Percentiles rank a stretch among this genome's conserved stretches.
Conservation (phyloP, 2,888 invertebrate species). For the Dendrolimus pini region DNA sequence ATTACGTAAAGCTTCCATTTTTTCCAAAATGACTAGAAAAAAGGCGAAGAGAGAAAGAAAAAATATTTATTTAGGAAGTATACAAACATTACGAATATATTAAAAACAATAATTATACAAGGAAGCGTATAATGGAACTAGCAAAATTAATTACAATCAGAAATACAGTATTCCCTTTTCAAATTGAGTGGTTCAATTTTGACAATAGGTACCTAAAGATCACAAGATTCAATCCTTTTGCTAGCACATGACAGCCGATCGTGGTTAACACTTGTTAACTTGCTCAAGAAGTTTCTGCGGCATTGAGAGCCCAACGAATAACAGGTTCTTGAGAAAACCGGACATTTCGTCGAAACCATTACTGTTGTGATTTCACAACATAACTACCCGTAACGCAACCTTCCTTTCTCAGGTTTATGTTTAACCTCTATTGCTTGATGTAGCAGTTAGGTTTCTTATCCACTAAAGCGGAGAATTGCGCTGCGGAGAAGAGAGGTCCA, state of each 20-base stretch:
- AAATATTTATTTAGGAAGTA: too few relatives aligned
- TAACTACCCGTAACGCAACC: conserved; percentile 16
- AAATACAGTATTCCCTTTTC: not conserved
- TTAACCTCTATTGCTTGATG: not conserved
- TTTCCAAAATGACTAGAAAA: too few relatives aligned
- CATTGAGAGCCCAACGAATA: conserved; percentile 40
- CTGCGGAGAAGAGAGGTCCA: too few relatives aligned
- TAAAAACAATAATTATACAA: too few relatives aligned
- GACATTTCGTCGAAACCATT: conserved; percentile 34
- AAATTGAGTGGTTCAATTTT: not conserved
- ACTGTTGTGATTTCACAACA: conserved; percentile 26
- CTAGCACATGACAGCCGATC: not conserved
- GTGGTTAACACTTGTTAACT: conserved; percentile 28
- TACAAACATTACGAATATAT: too few relatives aligned
- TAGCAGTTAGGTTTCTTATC: too few relatives aligned
- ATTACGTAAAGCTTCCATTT: too few relatives aligned
- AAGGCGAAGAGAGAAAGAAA: too few relatives aligned
- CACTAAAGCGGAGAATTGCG: too few relatives aligned
- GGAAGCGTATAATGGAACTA: too few relatives aligned
- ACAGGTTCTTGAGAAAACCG: conserved; percentile 54
- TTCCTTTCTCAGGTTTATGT: conserved; percentile 20
- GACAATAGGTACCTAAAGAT: not conserved
- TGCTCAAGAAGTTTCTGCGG: conserved; percentile 27
- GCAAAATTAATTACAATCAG: too few relatives aligned
- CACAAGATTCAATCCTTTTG: not conserved